phyloP scores from a whole-genome alignment of 2,888 invertebrate genomes.

The Chymomyza amoena region DNA sequence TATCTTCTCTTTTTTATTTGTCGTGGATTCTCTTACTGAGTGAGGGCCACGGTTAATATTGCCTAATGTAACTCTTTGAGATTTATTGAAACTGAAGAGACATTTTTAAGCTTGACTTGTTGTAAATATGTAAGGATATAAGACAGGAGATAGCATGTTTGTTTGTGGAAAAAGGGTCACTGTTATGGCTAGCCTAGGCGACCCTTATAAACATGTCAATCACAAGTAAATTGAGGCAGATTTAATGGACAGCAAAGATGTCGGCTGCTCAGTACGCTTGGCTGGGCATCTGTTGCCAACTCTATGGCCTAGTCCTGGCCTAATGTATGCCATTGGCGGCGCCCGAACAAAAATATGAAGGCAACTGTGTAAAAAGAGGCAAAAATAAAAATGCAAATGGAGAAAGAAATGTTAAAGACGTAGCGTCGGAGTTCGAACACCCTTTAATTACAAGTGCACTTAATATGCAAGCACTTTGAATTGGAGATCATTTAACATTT shows the following conservation, averaged over 20 bases:
- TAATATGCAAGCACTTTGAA: background rate
- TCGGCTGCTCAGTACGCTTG: background rate
- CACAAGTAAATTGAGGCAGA: constrained; percentile 71
- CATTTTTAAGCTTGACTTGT: constrained; percentile 49
- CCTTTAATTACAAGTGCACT: background rate
- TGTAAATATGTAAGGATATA: constrained; percentile 11
- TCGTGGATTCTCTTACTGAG: constrained; percentile 1
- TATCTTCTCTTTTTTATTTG: background rate
- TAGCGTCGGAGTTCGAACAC: background rate
- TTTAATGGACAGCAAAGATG: constrained; percentile 11
- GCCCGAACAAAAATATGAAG: background rate
- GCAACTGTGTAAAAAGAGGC: background rate
- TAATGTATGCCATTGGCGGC: background rate
- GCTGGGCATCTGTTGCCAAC: background rate
- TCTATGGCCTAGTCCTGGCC: background rate
- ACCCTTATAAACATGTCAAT: constrained; percentile 74
- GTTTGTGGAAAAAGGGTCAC: constrained; percentile 11
- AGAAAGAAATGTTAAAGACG: background rate
- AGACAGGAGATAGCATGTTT: background rate
- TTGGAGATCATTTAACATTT: background rate
- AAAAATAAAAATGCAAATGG: background rate
- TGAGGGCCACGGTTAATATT: background rate
- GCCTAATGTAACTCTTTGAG: constrained; percentile 35
- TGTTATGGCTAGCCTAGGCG: constrained; percentile 17
- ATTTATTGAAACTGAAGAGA: constrained; percentile 50